Evolutionary conservation across 2,113 vertebrate genomes (phyloP).

Genomic region (Oreotrochilus melanogaster): DNA sequence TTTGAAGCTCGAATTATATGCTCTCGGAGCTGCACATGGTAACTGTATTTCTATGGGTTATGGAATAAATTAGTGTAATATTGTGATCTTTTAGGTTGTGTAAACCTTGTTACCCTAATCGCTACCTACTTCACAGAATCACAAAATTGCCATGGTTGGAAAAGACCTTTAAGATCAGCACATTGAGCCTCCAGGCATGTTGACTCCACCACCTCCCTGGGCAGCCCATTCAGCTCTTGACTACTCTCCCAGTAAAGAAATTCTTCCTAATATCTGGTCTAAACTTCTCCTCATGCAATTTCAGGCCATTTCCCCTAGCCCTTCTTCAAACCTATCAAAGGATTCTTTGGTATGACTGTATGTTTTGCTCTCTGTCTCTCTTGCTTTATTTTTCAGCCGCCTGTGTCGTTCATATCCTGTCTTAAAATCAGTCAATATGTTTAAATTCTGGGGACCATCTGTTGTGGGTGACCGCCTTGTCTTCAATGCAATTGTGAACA

Average conservation of each 20-base stretch:
- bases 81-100: not conserved
- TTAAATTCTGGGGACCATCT: conserved; percentile 84
- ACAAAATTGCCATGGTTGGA: no score
- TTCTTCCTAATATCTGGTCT: no score
- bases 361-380: not conserved
- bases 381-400: conserved; percentile 54
- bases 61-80: not conserved
- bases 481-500: conserved; percentile 85
- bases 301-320: no score
- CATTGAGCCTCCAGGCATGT: no score
- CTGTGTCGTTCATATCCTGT: conserved; percentile 71
- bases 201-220: no score
- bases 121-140: not conserved
- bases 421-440: conserved; percentile 83
- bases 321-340: no score
- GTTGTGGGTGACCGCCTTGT: conserved; percentile 81
- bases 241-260: no score
- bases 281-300: no score
- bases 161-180: no score
- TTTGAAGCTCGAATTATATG: not conserved
- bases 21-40: not conserved
- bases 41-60: not conserved
- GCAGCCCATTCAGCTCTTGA: no score
- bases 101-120: not conserved
- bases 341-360: not conserved